Percentiles rank a stretch among this genome's conserved stretches.
Evolutionary conservation across 1,140 invertebrate species (phyloP).

Genomic region (Anastrepha ludens): DNA sequence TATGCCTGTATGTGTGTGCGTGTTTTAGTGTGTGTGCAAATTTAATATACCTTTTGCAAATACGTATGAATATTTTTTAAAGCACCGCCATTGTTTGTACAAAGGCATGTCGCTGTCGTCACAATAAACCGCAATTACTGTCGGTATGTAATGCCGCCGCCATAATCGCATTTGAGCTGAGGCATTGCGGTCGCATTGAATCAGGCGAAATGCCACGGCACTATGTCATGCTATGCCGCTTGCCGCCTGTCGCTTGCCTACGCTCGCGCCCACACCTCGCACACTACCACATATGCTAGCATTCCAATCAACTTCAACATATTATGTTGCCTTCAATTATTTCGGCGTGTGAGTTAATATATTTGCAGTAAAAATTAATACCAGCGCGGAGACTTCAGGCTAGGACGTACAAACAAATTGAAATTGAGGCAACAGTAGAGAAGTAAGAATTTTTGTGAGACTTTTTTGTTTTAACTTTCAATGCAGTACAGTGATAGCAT

Average conservation of each 20-base stretch:
- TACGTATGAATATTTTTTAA: too few relatives aligned
- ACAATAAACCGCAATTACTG: constrained; percentile 42
- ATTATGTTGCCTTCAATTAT: constrained; percentile 16
- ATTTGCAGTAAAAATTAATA: constrained; percentile 37
- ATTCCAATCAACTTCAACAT: not conserved
- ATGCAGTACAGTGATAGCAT: not conserved
- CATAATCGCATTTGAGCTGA: constrained; percentile 36
- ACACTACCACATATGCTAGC: not conserved
- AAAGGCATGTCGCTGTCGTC: constrained; percentile 25
- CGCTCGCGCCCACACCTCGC: not conserved
- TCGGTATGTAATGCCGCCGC: constrained; percentile 20
- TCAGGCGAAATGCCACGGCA: not conserved
- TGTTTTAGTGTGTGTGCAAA: too few relatives aligned
- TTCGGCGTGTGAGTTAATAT: constrained; percentile 2
- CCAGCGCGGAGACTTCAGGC: not conserved
- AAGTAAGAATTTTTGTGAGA: not conserved
- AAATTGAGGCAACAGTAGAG: too few relatives aligned
- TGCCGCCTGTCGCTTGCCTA: not conserved
- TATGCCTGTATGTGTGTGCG: not conserved
- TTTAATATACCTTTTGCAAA: too few relatives aligned
- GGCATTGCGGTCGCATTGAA: constrained; percentile 19
- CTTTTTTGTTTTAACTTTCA: not conserved
- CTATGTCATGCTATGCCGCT: not conserved
- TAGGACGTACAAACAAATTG: too few relatives aligned
- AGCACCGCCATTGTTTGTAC: not conserved